These are phyloP conservation scores for Abrostola tripartita DNA, from an alignment of 2,888 invertebrate species.

Conservation along the genomic window DNA sequence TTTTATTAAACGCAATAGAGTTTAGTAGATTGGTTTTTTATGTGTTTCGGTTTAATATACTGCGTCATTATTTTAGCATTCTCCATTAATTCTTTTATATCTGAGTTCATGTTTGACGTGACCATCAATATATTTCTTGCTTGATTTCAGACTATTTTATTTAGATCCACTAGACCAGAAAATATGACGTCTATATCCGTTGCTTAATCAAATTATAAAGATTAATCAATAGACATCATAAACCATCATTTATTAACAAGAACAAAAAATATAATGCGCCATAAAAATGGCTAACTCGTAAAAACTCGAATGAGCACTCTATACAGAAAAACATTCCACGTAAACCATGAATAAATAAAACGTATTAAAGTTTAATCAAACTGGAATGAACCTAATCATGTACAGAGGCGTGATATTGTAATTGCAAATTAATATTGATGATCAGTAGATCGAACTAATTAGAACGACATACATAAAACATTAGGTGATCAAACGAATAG, in stretches of 20 bases:
- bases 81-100: conserved; percentile 32
- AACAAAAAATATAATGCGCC: conserved; percentile 37
- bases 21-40: conserved; percentile 49
- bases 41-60: conserved; percentile 30
- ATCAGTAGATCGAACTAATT: conserved; percentile 66
- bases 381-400: conserved; percentile 55
- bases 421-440: conserved; percentile 79
- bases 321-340: conserved; percentile 41
- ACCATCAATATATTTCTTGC: conserved; percentile 30
- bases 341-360: conserved; percentile 55
- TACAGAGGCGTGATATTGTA: conserved; percentile 65
- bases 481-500: conserved; percentile 59
- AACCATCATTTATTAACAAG: conserved; percentile 46
- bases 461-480: conserved; percentile 68
- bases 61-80: conserved; percentile 25
- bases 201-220: conserved; percentile 49
- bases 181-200: conserved; percentile 44
- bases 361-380: conserved; percentile 59
- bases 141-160: conserved; percentile 44
- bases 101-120: conserved; percentile 18
- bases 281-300: conserved; percentile 36
- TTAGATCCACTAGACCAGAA: conserved; percentile 52
- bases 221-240: conserved; percentile 49
- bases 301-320: conserved; percentile 44
- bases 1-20: conserved; percentile 45